Percentiles rank a stretch among this genome's conserved stretches.
phyloP scores from a whole-genome alignment of 2,797 vertebrate genomes.

The Morelia viridis region DNA sequence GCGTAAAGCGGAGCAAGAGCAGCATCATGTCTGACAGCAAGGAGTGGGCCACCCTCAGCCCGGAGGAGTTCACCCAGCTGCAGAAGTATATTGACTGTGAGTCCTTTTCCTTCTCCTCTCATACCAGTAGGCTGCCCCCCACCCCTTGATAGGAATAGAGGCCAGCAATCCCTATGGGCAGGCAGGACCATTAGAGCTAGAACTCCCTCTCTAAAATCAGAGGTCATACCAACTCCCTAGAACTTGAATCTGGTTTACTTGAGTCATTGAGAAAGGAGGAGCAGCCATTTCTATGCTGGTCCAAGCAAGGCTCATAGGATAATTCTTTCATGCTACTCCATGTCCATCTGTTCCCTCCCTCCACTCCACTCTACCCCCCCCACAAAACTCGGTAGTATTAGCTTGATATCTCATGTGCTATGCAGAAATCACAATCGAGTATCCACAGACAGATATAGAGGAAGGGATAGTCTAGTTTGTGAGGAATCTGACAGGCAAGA shows the following conservation, averaged over 20 bases:
- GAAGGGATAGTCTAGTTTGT: not conserved
- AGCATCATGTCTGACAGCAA: conserved; percentile 72
- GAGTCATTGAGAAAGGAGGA: not conserved
- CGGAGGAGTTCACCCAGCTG: conserved; percentile 90
- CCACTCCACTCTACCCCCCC: not conserved
- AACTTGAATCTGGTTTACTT: not conserved
- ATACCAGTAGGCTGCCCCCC: not conserved
- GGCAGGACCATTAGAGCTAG: not conserved
- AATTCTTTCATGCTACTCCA: not conserved
- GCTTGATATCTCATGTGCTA: not conserved
- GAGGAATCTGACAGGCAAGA: not conserved
- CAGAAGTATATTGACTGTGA: conserved; percentile 95
- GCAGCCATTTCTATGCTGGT: not conserved
- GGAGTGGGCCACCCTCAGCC: conserved; percentile 81
- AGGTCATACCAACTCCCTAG: not conserved
- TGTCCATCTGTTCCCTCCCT: not conserved
- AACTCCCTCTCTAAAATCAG: not conserved
- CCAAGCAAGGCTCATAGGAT: not conserved
- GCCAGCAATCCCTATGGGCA: not conserved
- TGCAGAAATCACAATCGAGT: not conserved
- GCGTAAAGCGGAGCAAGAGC: conserved; percentile 43
- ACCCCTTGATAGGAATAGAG: not conserved
- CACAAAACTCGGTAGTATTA: not conserved
- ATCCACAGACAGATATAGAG: not conserved
- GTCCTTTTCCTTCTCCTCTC: conserved; percentile 62